Evolutionary conservation across 2,113 vertebrate genomes (phyloP), one percentile per base, ranked within the genome.

Genomic region (Cyanoramphus novaezelandiae): DNA sequence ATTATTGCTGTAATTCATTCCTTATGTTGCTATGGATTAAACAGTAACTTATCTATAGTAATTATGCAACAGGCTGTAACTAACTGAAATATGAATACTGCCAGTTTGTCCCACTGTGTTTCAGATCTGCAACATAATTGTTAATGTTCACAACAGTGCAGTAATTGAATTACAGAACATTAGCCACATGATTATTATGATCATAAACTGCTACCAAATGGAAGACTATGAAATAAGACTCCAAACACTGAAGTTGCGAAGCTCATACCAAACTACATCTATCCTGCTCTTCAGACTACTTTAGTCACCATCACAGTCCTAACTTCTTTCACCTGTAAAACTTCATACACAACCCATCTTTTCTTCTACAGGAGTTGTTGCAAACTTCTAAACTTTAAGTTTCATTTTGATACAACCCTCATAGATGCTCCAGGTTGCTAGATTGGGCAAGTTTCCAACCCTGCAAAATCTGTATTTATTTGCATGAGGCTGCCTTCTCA

Each of bases 151-250:
- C 68, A 95, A 97, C 90, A 96, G 92, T 57, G 84, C 60, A 94
- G 69, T 97, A 97, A 98, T 96, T 98, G 95, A 98, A 98, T 97
- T 97, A 97, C 86, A 97, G 96, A 98, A 96, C 94, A 97, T 97
- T 98, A 97, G 90, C 92, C 88, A 82, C 88, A 97, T 93, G 90
- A 97, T 97, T 97, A 96, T 94, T 89, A 96, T 92, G 65, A 96
- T 95, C 29, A 33, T 93, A 96, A 97, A 96, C 75, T 88, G 43
- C 60, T 92, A 85, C 95, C 90, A 95, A 91, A 96, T 88, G 44
- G 28, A 94, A 96, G 80, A 84, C 53, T 84, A 33, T 59, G 84
- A 97, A 97, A 84, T 92, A 95, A 97, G 94, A 87, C 52, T 70
- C 65, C 21, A 92, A 92, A 97, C 13, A 88, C 80, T 68, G 39